Evolutionary conservation across 2,888 invertebrate genomes (phyloP).

Genomic region (Thecocarcelia acutangulata): DNA sequence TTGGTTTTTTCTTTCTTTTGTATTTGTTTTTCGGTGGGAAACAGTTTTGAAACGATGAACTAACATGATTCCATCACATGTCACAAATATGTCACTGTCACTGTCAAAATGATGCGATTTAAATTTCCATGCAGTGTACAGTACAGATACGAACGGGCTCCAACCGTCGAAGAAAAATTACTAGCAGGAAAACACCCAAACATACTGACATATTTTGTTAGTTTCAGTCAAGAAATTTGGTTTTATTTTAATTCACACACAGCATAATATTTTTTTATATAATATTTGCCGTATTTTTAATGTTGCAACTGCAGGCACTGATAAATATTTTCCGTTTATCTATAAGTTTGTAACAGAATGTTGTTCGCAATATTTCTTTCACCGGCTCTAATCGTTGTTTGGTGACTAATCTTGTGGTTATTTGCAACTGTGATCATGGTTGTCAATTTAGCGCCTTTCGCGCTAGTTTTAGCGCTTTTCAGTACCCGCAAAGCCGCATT

Average conservation of each 20-base stretch:
- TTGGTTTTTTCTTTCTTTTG: not conserved
- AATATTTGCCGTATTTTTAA: constrained; percentile 28
- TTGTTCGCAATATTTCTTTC: too few species aligned
- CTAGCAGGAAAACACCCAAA: too few species aligned
- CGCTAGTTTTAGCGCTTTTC: too few species aligned
- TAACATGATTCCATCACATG: constrained; percentile 79
- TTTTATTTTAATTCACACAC: constrained; percentile 47
- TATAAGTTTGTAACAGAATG: not conserved
- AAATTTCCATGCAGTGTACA: constrained; percentile 59
- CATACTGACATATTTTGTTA: not conserved
- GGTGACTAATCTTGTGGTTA: too few species aligned
- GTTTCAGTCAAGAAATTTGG: constrained; percentile 29
- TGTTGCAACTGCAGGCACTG: not conserved
- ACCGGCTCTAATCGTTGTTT: too few species aligned
- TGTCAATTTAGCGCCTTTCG: too few species aligned
- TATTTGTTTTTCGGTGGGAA: constrained; percentile 23
- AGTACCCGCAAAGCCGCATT: too few species aligned
- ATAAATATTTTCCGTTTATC: constrained; percentile 4
- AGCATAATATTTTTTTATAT: constrained; percentile 5
- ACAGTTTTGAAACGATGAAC: constrained; percentile 30
- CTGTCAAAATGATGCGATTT: constrained; percentile 76
- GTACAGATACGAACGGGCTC: constrained; percentile 4
- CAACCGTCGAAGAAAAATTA: constrained; percentile 9
- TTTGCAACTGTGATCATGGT: too few species aligned
- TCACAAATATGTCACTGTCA: constrained; percentile 81